Base-by-base conservation (phyloP, 2,797 vertebrate genomes). In the Sebastes iracundus region DNA sequence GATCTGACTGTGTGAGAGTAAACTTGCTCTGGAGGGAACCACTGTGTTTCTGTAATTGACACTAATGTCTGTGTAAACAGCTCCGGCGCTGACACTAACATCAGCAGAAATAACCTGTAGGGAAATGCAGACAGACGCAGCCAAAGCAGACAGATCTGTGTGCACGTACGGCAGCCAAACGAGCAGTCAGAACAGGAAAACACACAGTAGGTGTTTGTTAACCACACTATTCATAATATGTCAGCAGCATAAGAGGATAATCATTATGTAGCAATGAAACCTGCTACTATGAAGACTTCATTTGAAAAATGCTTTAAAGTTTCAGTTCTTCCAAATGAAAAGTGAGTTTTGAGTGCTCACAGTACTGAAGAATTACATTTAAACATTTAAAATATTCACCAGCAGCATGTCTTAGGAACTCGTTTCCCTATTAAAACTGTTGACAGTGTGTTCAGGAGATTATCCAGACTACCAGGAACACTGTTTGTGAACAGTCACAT, bases 31-130 rank as follows among this genome's bases (percentile, higher is more conserved):
- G 70, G 80, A 83, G 79, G 80, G 49, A 85, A 42, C 30, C 72
- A 33, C 84, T 81, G 62, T 64, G 62, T 86, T 87, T 90, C 82
- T 76, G 76, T 91, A 90, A 92, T 86, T 92, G 93, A 93, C 88
- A 77, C 89, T 92, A 94, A 95, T 88, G 87, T 88, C 90, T 93
- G 79, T 88, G 89, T 92, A 91, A 94, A 93, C 87, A 84, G 84
- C 42, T 55, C 65, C 5, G 18, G 76, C 6, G 80, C 83, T 82
- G 82, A 86, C 86, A 74, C 68, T 76, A 74, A 88, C 88, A 90
- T 84, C 82, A 42, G 82, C 73, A 79, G 67, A 80, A 90, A 81
- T 80, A 92, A 92, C 81, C 71, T 70, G 83, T 60, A 77, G 75
- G 49, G 75, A 33, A 52, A 77, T 49, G 35, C 5, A 68, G 67